Evolutionary conservation across 92 coral and sea anemone species (phyloP), one percentile per base, ranked within the genome.

Genomic region (Porites lobata): DNA sequence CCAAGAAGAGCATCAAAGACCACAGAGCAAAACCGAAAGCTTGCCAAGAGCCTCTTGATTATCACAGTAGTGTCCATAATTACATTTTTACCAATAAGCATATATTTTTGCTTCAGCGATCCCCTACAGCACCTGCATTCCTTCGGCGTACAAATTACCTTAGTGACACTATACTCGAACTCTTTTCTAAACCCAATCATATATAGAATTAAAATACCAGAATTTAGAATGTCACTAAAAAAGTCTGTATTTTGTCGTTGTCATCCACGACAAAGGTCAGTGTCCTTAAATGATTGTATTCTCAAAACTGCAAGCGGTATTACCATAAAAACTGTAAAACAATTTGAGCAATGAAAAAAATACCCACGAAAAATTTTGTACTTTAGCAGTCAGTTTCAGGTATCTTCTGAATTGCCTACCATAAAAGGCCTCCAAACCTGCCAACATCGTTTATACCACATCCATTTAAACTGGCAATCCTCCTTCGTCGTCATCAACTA

Each of bases 111-210:
- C 57, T 63, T 78, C 19, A 47, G 70, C 29, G 71, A 62, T 0
- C 51, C 19, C 51, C 47, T 54, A 2, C 50, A 53, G n/a, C 10
- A 75, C 62, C 17, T 78, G 54, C 3, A 61, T 64, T 78, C 71
- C 0, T 78, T 79, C 43, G 6, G 59, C 18, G 57, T 12, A 1
- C 83, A 79, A 50, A 63, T 47, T 13, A 79, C 58, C 32, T 18
- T 79, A 15, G 83, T 7, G 19, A 53, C 47, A 47, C 83, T 47
- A 24, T 79, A 50, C 19, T 38, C 83, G 53, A 65, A 65, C 47
- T 79, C 83, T 32, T 65, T 79, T 65, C 73, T 79, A 26, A 79
- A 79, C 15, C 83, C 83, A 19, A 61, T 79, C 17, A 19, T 79
- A 50, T 79, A 79, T 38, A 19, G 83, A 24, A 63, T 79, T 12